Evolutionary conservation across 2,113 vertebrate species (phyloP).

Genomic region (Plectropomus leopardus): DNA sequence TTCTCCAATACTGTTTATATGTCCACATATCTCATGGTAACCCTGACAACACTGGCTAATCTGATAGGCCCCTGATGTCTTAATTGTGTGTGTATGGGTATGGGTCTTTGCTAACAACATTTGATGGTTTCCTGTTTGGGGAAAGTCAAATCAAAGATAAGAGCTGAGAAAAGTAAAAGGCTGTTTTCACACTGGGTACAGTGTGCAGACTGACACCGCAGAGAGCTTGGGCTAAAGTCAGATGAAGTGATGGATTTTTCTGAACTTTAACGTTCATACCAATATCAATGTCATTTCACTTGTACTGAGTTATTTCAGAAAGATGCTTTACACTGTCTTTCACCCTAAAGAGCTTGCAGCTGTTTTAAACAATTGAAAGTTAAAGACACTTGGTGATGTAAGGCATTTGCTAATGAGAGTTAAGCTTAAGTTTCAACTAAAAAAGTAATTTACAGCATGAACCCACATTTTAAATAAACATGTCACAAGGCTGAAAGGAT

Average conservation of each 20-base stretch:
- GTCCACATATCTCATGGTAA: constrained; percentile 65
- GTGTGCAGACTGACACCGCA: too few relatives aligned
- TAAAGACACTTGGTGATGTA: too few relatives aligned
- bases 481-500: too few relatives aligned
- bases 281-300: background rate
- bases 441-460: too few relatives aligned
- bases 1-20: constrained; percentile 65
- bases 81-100: constrained; percentile 48
- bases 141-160: constrained; percentile 52
- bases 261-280: background rate
- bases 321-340: too few relatives aligned
- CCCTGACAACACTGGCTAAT: constrained; percentile 65
- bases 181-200: constrained; percentile 5
- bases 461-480: too few relatives aligned
- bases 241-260: background rate
- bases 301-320: background rate
- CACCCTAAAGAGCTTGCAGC: too few relatives aligned
- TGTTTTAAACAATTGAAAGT: too few relatives aligned
- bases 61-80: constrained; percentile 64
- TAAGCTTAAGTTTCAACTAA: too few relatives aligned
- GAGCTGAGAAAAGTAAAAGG: background rate
- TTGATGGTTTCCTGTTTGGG: constrained; percentile 73
- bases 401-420: too few relatives aligned
- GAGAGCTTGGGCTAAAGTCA: background rate
- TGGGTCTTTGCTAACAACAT: constrained; percentile 54